A percentile compares a stretch with the other conserved stretches of the same genome.
These are phyloP conservation scores for Heterodera filipjevi DNA, from an alignment of 2,888 invertebrate genomes.

Conservation along the genomic window DNA sequence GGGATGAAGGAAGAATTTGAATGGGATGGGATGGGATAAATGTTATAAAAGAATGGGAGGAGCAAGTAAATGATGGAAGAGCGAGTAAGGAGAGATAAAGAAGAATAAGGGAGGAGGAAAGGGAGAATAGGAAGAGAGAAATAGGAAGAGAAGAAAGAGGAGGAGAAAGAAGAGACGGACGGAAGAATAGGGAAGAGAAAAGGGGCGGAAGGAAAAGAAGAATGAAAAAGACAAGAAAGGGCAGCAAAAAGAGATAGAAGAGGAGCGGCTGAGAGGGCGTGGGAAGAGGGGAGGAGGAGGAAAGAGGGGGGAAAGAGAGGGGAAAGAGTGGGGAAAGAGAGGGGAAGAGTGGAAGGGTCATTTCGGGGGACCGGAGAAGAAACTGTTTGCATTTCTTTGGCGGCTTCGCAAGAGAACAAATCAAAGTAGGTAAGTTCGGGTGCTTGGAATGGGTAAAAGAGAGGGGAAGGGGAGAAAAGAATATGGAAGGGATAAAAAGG, in stretches of 20 bases:
- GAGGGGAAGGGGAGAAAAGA: background rate
- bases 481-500: background rate
- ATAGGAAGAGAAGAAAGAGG: background rate
- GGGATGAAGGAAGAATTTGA: background rate
- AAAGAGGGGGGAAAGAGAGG: background rate
- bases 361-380: background rate
- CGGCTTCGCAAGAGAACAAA: background rate
- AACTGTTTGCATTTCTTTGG: conserved; percentile 16
- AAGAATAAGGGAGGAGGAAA: background rate
- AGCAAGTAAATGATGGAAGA: background rate
- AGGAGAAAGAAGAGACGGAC: background rate
- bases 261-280: background rate
- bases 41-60: background rate
- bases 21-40: background rate
- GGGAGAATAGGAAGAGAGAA: background rate
- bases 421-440: conserved; percentile 1
- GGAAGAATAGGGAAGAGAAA: background rate
- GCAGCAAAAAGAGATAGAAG: conserved; percentile 12
- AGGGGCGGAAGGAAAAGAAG: background rate
- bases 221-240: background rate
- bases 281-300: background rate
- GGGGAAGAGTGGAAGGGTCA: background rate
- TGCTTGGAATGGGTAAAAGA: conserved; percentile 9
- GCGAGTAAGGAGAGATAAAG: background rate
- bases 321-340: background rate